Evolutionary conservation across 2,888 invertebrate genomes (phyloP).

Genomic region (Drosophila fungiperda): DNA sequence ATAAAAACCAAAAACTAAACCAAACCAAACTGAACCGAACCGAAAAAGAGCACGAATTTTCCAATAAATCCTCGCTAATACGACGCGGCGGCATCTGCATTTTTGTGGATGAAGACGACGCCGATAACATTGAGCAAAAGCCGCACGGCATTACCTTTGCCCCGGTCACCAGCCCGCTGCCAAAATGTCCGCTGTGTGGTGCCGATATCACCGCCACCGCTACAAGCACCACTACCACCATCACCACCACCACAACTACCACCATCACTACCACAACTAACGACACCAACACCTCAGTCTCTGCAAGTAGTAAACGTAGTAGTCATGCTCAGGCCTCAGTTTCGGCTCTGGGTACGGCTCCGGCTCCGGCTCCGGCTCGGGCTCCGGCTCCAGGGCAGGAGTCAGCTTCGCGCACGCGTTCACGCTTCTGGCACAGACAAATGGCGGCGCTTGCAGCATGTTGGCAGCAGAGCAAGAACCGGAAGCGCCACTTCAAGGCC

Average conservation of each 20-base stretch:
- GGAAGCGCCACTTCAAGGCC: conserved; percentile 76
- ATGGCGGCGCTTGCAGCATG: conserved; percentile 77
- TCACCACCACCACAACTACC: conserved; percentile 53
- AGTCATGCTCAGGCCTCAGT: conserved; percentile 59
- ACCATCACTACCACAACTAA: conserved; percentile 47
- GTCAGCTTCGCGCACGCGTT: conserved; percentile 55
- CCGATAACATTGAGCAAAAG: conserved; percentile 82
- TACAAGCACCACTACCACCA: conserved; percentile 45
- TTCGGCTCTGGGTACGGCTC: conserved; percentile 33
- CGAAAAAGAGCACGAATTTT: conserved; percentile 76
- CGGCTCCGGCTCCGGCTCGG: conserved; percentile 8
- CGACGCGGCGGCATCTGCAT: conserved; percentile 85
- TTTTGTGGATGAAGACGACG: conserved; percentile 85
- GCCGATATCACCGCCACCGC: conserved; percentile 59
- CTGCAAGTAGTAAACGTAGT: conserved; percentile 71
- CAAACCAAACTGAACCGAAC: conserved; percentile 22
- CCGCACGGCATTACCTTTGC: conserved; percentile 78
- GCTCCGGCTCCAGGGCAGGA: conserved; percentile 45
- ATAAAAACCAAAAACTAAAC: conserved; percentile 28
- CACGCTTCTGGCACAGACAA: conserved; percentile 83
- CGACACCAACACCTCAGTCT: conserved; percentile 47
- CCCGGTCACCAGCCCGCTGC: conserved; percentile 64
- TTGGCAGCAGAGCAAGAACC: conserved; percentile 79
- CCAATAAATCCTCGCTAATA: conserved; percentile 84
- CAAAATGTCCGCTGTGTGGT: conserved; percentile 81